Base-by-base conservation (phyloP, 1,140 invertebrate species). In the Drosophila nigromelanica region DNA sequence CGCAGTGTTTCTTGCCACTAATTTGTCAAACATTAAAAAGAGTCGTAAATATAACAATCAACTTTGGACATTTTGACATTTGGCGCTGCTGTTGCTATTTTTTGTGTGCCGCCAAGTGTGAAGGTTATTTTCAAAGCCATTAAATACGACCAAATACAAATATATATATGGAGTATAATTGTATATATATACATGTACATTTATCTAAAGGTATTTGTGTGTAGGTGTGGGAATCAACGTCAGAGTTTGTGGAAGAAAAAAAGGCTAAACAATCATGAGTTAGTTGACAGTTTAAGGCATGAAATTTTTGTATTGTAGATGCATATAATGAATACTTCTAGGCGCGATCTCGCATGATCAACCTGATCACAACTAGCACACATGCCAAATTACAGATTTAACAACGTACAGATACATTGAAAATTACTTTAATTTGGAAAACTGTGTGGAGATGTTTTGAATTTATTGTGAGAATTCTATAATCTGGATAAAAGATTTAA, bases 41-140 rank as follows among this genome's bases (percentile, higher is more conserved):
- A 68, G 79, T 87, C 83, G 83, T 89, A 87, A 87, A 89, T 89
- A 87, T 79, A 87, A 87, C 83, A 87, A 87, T 87, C 83, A 87
- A 79, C 76, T 72, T 58, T 78, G 61, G 78, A 89, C 83, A 77
- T 87, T 87, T 82, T 63, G 83, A 74, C 76, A 89, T 83, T 82
- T 80, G 45, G 45, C 45, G 45, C 56, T 35, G 64, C 39, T 59
- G 39, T 8, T 27, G 27, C 27, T 27, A 5, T 33, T 54, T 62
- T 73, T 68, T 68, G 63, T 68, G 73, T 59, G 56, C 15, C 18
- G 27, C 62, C 62, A 72, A 78, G 45, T 73, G 59, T 76, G 76
- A 78, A 76, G 76, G 73, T 76, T 72, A 76, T 24, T 64, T 11
- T 50, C 18, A 56, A 18, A 40, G n/a, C 7, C 18, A 24, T 35